Conservation (phyloP, 2,797 vertebrate genomes). For the Lepilemur septentrionalis region DNA sequence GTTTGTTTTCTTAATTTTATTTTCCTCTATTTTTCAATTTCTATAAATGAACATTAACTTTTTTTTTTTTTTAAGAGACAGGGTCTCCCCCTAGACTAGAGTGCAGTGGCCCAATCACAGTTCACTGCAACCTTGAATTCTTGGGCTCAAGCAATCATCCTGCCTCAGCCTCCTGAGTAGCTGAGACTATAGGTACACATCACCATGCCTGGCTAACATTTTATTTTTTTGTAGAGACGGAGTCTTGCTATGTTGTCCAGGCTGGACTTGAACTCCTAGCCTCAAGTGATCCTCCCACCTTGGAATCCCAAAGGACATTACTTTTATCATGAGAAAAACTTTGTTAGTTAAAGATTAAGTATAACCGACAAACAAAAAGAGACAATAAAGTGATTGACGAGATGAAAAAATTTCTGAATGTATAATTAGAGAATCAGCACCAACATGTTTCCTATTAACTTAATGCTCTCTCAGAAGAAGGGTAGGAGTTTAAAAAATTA, state of each 20-base stretch:
- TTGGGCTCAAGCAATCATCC: neutral
- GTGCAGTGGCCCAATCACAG: neutral
- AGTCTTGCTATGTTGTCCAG: no score
- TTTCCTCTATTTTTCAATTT: neutral
- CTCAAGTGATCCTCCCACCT: neutral
- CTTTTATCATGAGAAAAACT: neutral
- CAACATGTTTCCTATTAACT: constrained; percentile 5
- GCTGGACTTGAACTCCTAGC: no score
- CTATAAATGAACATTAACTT: constrained; percentile 32
- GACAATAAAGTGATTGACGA: neutral
- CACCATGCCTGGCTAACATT: neutral
- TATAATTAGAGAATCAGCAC: constrained; percentile 36
- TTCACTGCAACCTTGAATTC: neutral
- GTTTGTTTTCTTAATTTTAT: constrained; percentile 12
- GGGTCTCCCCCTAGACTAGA: no score
- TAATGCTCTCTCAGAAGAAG: constrained; percentile 15
- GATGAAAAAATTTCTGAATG: neutral
- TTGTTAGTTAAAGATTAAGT: constrained; percentile 33
- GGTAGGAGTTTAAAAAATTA: constrained; percentile 25
- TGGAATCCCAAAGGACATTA: neutral
- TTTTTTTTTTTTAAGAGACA: no score
- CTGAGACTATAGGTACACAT: neutral
- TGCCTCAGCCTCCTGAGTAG: neutral
- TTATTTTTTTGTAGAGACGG: no score
- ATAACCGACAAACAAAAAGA: neutral